Conservation (phyloP, 2,797 vertebrate species). For the Myotis daubentonii region DNA sequence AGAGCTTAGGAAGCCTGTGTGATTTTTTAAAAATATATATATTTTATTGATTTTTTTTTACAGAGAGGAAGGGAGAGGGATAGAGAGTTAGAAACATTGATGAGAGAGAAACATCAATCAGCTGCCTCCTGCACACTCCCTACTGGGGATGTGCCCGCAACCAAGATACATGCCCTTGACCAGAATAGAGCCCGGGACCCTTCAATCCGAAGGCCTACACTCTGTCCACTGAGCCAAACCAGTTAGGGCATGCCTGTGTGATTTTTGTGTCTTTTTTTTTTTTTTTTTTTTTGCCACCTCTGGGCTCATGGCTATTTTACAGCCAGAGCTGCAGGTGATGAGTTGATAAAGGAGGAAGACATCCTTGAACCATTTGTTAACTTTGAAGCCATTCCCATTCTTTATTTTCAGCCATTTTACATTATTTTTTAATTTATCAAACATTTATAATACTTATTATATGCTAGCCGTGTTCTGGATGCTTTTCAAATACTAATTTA, state of each 20-base stretch:
- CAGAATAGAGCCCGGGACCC: no score
- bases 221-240: no score
- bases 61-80: no score
- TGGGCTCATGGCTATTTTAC: constrained; percentile 47
- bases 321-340: neutral
- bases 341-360: constrained; percentile 39
- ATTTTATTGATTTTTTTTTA: no score
- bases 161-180: no score
- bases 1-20: neutral
- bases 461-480: neutral
- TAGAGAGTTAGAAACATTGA: no score
- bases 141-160: no score
- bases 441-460: neutral
- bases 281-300: neutral
- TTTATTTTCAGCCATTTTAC: constrained; percentile 56
- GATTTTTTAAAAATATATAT: neutral
- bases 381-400: neutral
- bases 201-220: no score
- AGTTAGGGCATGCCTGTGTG: neutral
- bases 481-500: constrained; percentile 47
- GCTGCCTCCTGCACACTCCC: no score
- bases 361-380: constrained; percentile 45
- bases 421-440: constrained; percentile 27
- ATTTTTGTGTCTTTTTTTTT: neutral
- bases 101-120: no score